Percentiles rank a stretch among this genome's conserved stretches.
Evolutionary conservation across 2,797 vertebrate genomes (phyloP).

Genomic region (Sus cebifrons): DNA sequence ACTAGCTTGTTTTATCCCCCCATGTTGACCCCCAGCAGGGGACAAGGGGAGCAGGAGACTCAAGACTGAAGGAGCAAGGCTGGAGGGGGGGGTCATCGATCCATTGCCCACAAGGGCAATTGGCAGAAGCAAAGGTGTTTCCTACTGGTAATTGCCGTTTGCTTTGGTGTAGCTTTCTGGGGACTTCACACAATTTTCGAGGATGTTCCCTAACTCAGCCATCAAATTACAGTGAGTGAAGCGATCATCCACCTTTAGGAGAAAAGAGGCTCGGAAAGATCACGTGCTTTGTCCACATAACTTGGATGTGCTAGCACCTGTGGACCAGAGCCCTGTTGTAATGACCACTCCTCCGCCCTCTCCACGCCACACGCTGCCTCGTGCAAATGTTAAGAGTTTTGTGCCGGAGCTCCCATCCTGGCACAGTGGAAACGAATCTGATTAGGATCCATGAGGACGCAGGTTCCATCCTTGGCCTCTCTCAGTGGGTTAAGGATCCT

Average conservation of each 20-base stretch:
- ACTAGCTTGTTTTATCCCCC: background rate
- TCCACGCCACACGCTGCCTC: background rate
- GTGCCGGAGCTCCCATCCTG: no score
- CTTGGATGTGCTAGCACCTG: background rate
- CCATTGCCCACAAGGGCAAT: fast-evolving
- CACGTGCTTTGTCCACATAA: background rate
- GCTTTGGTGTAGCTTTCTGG: background rate
- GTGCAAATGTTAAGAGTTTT: background rate
- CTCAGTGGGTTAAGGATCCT: no score
- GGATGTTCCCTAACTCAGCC: background rate
- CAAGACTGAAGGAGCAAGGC: fast-evolving
- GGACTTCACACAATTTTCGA: background rate
- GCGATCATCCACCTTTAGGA: background rate
- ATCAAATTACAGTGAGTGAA: background rate
- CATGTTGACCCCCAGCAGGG: background rate
- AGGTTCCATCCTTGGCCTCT: no score
- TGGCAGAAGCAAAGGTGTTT: background rate
- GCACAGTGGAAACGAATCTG: no score
- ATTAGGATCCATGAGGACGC: no score
- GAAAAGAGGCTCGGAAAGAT: background rate
- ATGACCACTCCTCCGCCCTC: fast-evolving
- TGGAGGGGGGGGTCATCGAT: fast-evolving
- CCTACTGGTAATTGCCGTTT: background rate
- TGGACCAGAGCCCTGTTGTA: background rate
- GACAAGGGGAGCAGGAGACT: background rate